Evolutionary conservation across 2,113 vertebrate genomes (phyloP).

Genomic region (Fulmarus glacialis): DNA sequence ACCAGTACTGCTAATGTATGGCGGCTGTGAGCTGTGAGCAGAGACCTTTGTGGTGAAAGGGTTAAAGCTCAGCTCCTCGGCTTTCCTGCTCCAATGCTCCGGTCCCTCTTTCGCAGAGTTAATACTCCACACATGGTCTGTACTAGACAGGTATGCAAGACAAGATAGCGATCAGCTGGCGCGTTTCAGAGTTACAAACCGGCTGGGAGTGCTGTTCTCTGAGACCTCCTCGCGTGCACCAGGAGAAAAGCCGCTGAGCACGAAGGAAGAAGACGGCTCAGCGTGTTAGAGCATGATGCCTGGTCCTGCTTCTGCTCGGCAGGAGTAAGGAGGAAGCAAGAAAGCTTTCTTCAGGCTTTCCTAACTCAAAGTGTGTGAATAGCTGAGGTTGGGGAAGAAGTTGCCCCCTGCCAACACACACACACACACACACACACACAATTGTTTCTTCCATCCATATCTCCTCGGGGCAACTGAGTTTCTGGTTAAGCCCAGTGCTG

Average conservation of each 20-base stretch:
- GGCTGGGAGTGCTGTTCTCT: neutral
- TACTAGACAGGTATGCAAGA: slow-evolving; percentile 38
- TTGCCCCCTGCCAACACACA: slow-evolving; percentile 15
- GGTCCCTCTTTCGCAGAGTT: neutral
- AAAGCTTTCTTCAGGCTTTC: slow-evolving; percentile 29
- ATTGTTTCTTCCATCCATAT: neutral
- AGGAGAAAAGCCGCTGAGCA: neutral
- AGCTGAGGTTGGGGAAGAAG: neutral
- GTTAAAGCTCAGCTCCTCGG: neutral
- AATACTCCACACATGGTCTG: neutral
- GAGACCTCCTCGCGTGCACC: neutral
- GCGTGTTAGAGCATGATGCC: neutral
- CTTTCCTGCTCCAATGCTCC: neutral
- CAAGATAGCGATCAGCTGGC: slow-evolving; percentile 14
- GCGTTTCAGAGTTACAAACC: neutral
- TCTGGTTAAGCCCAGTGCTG: slow-evolving; percentile 29
- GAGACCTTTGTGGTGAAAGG: neutral
- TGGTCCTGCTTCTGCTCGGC: neutral
- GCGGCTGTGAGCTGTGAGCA: neutral
- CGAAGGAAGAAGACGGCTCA: neutral
- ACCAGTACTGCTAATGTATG: neutral
- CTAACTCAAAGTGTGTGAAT: slow-evolving; percentile 8
- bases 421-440: neutral
- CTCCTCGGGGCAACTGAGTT: neutral
- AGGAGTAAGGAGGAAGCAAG: neutral